Percentiles rank a stretch among this genome's conserved stretches.
Conservation (phyloP, 2,797 vertebrate species). For the Acanthurus tractus region DNA sequence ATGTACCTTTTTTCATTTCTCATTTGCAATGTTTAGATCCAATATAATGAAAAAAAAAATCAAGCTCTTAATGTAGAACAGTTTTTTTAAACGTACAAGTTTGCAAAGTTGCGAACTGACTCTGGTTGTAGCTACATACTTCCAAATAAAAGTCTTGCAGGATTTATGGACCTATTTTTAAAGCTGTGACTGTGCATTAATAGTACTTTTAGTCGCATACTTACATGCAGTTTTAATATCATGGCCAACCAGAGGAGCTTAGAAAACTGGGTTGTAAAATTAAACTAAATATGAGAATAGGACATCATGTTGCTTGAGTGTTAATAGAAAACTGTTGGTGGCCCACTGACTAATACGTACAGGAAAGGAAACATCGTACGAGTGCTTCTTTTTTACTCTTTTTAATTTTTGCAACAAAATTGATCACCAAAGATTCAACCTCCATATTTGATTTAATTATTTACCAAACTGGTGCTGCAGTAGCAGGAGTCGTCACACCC, state of each 20-base stretch:
- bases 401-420: background rate
- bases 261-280: constrained; percentile 3
- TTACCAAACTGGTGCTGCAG: constrained; percentile 7
- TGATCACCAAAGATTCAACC: background rate
- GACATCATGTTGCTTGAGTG: constrained; percentile 15
- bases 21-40: background rate
- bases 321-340: constrained; percentile 9
- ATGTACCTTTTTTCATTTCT: background rate
- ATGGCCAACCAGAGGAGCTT: background rate
- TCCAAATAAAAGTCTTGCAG: background rate
- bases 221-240: background rate
- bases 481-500: too few relatives aligned
- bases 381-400: background rate
- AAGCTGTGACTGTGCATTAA: background rate
- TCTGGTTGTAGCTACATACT: background rate
- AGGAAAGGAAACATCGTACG: background rate
- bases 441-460: background rate
- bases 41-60: background rate
- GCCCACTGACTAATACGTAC: background rate
- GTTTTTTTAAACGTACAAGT: background rate
- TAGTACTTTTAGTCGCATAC: background rate
- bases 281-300: background rate
- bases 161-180: background rate
- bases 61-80: background rate
- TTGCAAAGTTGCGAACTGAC: background rate